These are phyloP conservation scores for Agriopis leucophaearia DNA, from an alignment of 2,888 invertebrate species.

Conservation along the genomic window DNA sequence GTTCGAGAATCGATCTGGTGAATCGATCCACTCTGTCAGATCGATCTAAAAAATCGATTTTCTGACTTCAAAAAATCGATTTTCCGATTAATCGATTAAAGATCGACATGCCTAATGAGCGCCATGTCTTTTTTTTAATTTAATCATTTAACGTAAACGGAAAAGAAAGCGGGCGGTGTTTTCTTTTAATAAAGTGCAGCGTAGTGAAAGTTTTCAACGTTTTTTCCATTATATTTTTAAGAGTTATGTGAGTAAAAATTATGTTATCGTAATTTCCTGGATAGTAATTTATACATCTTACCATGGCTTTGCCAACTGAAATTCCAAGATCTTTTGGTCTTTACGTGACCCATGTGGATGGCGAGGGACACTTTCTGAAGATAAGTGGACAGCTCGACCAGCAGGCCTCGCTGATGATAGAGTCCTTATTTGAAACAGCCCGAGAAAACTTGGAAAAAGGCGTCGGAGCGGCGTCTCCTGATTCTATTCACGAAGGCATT, in stretches of 20 bases:
- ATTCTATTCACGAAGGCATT: conserved; percentile 82
- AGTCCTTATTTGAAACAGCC: conserved; percentile 77
- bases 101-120: too few species aligned
- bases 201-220: conserved; percentile 58
- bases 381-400: conserved; percentile 90
- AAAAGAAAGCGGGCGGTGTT: conserved; percentile 76
- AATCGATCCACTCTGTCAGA: too few species aligned
- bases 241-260: conserved; percentile 66
- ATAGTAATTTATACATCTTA: conserved; percentile 39
- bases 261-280: conserved; percentile 39
- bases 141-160: conserved; percentile 80
- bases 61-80: too few species aligned
- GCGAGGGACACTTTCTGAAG: conserved; percentile 89
- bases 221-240: conserved; percentile 51
- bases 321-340: conserved; percentile 73
- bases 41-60: too few species aligned
- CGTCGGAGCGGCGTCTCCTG: conserved; percentile 76
- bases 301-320: conserved; percentile 73
- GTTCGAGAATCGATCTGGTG: too few species aligned
- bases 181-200: conserved; percentile 55
- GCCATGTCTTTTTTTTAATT: conserved; percentile 66
- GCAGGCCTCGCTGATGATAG: conserved; percentile 84
- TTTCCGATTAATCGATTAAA: too few species aligned
- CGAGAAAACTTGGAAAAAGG: conserved; percentile 77
- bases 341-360: conserved; percentile 89